Percentiles rank a stretch among this genome's conserved stretches.
These are phyloP conservation scores for Perca fluviatilis DNA, from an alignment of 2,113 vertebrate species.

Conservation along the genomic window DNA sequence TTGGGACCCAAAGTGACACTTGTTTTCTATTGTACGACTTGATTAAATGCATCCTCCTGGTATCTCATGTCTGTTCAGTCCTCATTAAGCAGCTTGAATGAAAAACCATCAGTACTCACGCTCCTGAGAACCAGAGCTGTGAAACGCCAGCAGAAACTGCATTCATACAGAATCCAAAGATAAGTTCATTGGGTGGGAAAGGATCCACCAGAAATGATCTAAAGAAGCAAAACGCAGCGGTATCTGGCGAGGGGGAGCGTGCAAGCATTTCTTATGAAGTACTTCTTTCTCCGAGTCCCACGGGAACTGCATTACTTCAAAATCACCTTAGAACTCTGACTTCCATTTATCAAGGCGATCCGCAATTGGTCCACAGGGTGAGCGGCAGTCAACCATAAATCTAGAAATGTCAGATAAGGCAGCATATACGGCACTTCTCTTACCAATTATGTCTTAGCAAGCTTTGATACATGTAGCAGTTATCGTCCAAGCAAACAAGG, in stretches of 20 bases:
- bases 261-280: conserved; percentile 11
- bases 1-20: conserved; percentile 40
- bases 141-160: conserved; percentile 20
- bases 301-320: conserved; percentile 48
- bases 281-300: conserved; percentile 17
- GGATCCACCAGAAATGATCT: neutral
- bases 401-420: conserved; percentile 63
- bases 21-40: conserved; percentile 52
- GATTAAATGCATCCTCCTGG: conserved; percentile 57
- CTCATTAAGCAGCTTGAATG: conserved; percentile 53
- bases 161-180: conserved; percentile 8
- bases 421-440: conserved; percentile 35
- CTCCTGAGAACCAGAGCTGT: conserved; percentile 19
- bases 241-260: neutral
- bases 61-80: conserved; percentile 46
- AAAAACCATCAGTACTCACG: conserved; percentile 31
- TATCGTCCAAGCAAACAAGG: conserved; percentile 43
- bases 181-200: conserved; percentile 14
- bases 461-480: conserved; percentile 45
- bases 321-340: conserved; percentile 49
- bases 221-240: conserved; percentile 21
- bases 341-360: conserved; percentile 64
- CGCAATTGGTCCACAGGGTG: conserved; percentile 69
- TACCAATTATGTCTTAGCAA: conserved; percentile 58
- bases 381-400: conserved; percentile 67